These are phyloP conservation scores for Galeruca laticollis DNA, from an alignment of 2,888 invertebrate species.

Conservation along the genomic window DNA sequence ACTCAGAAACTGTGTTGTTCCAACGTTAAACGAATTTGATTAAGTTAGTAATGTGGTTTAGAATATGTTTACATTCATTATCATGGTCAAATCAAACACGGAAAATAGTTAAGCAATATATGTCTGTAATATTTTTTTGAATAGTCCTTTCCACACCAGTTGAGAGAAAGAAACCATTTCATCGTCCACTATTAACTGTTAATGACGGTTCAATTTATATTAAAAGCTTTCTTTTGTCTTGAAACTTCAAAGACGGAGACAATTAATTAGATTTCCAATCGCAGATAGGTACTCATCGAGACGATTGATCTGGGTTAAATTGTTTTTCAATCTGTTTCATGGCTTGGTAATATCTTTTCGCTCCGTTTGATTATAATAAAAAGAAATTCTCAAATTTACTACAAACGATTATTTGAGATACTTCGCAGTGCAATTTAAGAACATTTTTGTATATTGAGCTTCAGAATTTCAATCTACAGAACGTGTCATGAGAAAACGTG, in stretches of 20 bases:
- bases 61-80: too few species aligned
- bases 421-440: not conserved
- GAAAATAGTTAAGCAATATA: too few species aligned
- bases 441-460: not conserved
- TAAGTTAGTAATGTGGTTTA: too few species aligned
- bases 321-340: constrained; percentile 43
- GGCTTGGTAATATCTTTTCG: constrained; percentile 40
- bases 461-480: too few species aligned
- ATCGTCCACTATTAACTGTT: constrained; percentile 51
- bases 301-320: constrained; percentile 46
- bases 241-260: constrained; percentile 38
- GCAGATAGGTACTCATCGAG: constrained; percentile 49
- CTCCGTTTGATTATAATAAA: constrained; percentile 27
- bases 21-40: too few species aligned
- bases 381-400: constrained; percentile 6
- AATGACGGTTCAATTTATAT: constrained; percentile 65
- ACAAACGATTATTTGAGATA: constrained; percentile 7
- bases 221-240: constrained; percentile 56
- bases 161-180: constrained; percentile 13
- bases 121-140: not conserved
- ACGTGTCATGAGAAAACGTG: too few species aligned
- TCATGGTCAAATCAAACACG: too few species aligned
- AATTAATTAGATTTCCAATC: constrained; percentile 47
- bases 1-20: too few species aligned
- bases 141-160: not conserved